Evolutionary conservation across 2,888 invertebrate species (phyloP), one percentile per base, ranked within the genome.

Genomic region (Folsomia manolachei): DNA sequence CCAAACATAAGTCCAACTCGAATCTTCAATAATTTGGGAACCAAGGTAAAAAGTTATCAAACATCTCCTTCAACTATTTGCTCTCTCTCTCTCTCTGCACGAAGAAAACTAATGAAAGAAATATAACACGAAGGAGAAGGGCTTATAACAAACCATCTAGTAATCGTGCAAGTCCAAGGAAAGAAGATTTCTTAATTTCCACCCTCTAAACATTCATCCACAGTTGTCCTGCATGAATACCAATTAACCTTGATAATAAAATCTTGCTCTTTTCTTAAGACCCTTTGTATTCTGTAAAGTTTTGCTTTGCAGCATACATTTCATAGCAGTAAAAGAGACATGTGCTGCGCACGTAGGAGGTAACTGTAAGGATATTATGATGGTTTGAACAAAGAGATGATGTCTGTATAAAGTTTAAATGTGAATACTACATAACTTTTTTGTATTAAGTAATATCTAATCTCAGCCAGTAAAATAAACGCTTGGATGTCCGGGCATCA

Each of bases 171-270:
- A 14, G 39, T 39, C 14, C 39, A 14, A 69, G 52, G 71, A 65
- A 56, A 51, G 62, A 56, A 71, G 71, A 71, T 71, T 71, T 71
- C 71, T 71, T 71, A 71, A 71, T 71, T 71, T 71, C 56, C 70
- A 65, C 64, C 63, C 52, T 63, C 65, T 21, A 39, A 39, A 39
- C 39, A 27, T 39, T 52, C 65, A 51, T 14, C 52, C 27, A n/a
- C 56, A 53, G 27, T 63, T 65, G 53, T 52, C 56, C 56, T 27
- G 39, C 65, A 21, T 64, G 70, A 70, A 70, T 70, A 70, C 70
- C 64, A 70, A 70, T 70, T 70, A 63, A 25, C 27, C n/a, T 27
- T 27, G 9, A 27, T 56, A 56, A 56, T 56, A 18, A 56, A 56
- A 56, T 56, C 21, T 56, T 56, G 56, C 39, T 14, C 39, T 39